Percentiles rank a stretch among this genome's conserved stretches.
Evolutionary conservation across 2,797 vertebrate genomes (phyloP).

Genomic region (Anabacerthia variegaticeps): DNA sequence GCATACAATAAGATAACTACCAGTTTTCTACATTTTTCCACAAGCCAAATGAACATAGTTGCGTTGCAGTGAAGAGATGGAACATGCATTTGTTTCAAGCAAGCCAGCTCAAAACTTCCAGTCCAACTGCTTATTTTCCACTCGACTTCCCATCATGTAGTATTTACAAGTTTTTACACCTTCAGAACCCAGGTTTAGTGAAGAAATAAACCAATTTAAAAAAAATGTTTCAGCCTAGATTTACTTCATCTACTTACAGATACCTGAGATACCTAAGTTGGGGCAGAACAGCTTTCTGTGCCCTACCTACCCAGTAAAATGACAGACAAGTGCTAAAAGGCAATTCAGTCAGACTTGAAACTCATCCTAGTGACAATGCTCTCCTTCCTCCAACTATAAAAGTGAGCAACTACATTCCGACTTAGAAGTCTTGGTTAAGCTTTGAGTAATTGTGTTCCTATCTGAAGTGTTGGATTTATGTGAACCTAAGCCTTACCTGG

Average conservation of each 20-base stretch:
- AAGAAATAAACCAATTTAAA: slow-evolving; percentile 24
- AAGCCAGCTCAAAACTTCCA: not conserved
- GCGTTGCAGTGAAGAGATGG: not conserved
- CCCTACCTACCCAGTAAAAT: not conserved
- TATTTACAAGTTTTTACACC: slow-evolving; percentile 24
- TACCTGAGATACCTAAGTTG: not conserved
- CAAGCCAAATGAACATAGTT: not conserved
- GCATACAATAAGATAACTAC: not conserved
- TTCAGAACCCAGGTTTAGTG: slow-evolving; percentile 4
- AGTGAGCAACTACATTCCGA: not conserved
- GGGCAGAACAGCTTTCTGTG: not conserved
- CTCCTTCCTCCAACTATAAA: not conserved
- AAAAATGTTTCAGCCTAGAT: slow-evolving; percentile 6
- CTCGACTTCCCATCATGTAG: not conserved
- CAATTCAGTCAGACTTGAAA: not conserved
- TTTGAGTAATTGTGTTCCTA: not conserved
- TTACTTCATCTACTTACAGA: not conserved
- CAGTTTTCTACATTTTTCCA: not conserved
- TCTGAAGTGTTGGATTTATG: not conserved
- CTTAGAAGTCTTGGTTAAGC: not conserved
- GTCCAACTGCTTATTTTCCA: not conserved
- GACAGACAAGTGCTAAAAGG: not conserved
- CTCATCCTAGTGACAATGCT: not conserved
- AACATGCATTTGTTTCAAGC: not conserved
- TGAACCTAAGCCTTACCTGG: not conserved